A percentile compares a stretch with the other conserved stretches of the same genome.
Evolutionary conservation across 2,113 vertebrate species (phyloP).

Genomic region (Ardeotis arabs): DNA sequence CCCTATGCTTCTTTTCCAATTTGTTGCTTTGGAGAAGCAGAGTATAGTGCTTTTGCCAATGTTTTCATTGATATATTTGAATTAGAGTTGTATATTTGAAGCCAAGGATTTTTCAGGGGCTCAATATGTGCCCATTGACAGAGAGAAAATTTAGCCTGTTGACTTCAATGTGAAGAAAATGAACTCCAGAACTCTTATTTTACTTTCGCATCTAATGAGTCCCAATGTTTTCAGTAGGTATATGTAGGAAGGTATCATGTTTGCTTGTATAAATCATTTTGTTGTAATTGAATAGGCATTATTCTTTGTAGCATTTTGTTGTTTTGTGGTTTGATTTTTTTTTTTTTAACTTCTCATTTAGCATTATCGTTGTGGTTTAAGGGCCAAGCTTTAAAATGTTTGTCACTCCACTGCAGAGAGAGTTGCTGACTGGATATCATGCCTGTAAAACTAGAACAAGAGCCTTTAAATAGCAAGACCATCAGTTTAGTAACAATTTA

Average conservation of each 20-base stretch:
- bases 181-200: not conserved
- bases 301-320: not conserved
- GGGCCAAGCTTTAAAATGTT: not conserved
- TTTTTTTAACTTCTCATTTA: not conserved
- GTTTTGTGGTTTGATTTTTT: not conserved
- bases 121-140: not conserved
- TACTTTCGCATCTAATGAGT: not conserved
- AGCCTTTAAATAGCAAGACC: conserved; percentile 16
- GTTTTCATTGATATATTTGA: not conserved
- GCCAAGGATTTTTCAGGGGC: not conserved
- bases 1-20: not conserved
- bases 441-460: conserved; percentile 24
- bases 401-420: not conserved
- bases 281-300: not conserved
- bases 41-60: not conserved
- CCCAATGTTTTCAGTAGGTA: not conserved
- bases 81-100: not conserved
- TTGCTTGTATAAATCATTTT: not conserved
- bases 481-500: not conserved
- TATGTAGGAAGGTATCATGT: not conserved
- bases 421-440: conserved; percentile 31
- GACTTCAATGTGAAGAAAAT: not conserved
- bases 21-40: not conserved
- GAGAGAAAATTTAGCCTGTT: not conserved
- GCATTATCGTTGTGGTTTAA: not conserved